Evolutionary conservation across 2,888 invertebrate genomes (phyloP), one percentile per base, ranked within the genome.

Genomic region (Pandemis corylana): DNA sequence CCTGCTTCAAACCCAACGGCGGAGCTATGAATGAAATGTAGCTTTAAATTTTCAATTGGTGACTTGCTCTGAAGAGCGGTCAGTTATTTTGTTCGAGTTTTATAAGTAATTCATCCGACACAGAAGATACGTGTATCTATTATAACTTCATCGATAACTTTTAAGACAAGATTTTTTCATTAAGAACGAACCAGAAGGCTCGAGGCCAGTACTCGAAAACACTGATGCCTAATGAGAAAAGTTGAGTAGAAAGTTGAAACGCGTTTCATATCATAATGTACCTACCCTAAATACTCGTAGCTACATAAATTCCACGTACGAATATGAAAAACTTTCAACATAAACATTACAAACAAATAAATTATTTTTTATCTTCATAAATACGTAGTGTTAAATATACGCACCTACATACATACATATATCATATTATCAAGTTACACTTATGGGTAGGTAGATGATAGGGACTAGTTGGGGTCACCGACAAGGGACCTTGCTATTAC

Each of bases 191-290:
- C 49, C 72, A 77, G 75, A 78, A 76, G 76, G 75, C n/a, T 67
- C 62, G 2, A 41, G 42, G 49, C 20, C 56, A 73, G 65, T 59
- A 66, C 78, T 75, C 78, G 77, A 81, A 80, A 81, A 78, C 77
- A 77, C 76, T 69, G 75, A 77, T 69, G 77, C 76, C 77, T 83
- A 82, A 83, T 82, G 82, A 81, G 80, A 82, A 82, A 83, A 83
- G 77, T 80, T 81, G 51, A 77, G 62, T 15, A 46, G 62, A 36
- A 44, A 44, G 9, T 36, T n/a, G 66, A 61, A 68, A 68, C 56
- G n/a, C 12, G 51, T 64, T 71, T 68, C 61, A 69, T 64, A 71
- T 44, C 53, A 28, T 56, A 59, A n/a, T 36, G 46, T 63, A 71
- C 9, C 56, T 20, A 20, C 56, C 9, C 9, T 56, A 15, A 56